phyloP scores from a whole-genome alignment of 2,888 invertebrate species.

The Macroteleia sp. region DNA sequence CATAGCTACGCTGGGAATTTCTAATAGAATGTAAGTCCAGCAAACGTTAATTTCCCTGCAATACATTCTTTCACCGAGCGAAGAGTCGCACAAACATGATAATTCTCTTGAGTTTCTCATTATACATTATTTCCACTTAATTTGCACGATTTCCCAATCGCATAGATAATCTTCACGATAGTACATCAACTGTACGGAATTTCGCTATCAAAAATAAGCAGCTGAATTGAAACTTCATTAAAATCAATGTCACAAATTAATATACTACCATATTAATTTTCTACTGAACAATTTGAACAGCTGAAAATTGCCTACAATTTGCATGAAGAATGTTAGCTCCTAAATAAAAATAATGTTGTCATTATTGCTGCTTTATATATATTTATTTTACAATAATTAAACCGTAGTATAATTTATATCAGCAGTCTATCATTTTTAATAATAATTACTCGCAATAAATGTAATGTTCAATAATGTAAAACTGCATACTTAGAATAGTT shows the following conservation, averaged over 20 bases:
- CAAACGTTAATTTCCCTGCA: constrained; percentile 47
- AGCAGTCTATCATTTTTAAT: no score
- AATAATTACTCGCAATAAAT: no score
- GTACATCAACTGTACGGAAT: constrained; percentile 40
- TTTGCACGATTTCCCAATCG: constrained; percentile 61
- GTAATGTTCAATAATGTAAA: no score
- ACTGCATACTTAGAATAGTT: no score
- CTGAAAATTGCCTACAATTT: no score
- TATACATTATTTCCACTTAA: constrained; percentile 64
- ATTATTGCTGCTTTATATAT: no score
- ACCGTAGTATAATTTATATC: no score
- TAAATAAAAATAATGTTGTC: no score
- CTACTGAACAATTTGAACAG: no score
- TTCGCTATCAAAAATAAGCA: constrained; percentile 41
- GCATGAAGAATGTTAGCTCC: no score
- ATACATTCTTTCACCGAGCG: constrained; percentile 57
- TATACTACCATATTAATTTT: no score
- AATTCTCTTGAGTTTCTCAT: constrained; percentile 47
- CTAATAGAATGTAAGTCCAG: constrained; percentile 44
- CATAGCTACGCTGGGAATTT: constrained; percentile 47
- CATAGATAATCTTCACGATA: constrained; percentile 45
- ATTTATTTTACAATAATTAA: no score
- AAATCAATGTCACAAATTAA: not conserved
- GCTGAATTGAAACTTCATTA: constrained; percentile 28
- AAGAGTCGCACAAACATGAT: constrained; percentile 55